Evolutionary conservation across 2,888 invertebrate species (phyloP).

Genomic region (Cephus sareptanus): DNA sequence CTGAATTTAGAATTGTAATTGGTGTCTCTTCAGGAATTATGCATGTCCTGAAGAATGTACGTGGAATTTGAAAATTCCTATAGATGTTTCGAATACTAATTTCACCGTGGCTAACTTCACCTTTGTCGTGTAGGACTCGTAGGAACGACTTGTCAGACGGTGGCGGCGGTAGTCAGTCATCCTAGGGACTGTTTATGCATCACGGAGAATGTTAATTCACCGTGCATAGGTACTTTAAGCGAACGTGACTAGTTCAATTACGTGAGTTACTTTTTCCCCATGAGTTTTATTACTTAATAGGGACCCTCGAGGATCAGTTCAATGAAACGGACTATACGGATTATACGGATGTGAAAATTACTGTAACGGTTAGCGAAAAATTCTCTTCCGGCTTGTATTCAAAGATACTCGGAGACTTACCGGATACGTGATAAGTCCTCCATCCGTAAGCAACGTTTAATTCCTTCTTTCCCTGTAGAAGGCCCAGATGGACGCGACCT

Average conservation of each 20-base stretch:
- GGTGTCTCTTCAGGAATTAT: neutral
- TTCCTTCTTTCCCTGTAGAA: slow-evolving; percentile 87
- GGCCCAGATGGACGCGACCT: slow-evolving; percentile 84
- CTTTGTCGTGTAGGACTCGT: neutral
- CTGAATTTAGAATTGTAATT: neutral
- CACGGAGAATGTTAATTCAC: neutral
- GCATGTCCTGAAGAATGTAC: neutral
- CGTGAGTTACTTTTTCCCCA: neutral
- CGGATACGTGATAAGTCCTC: slow-evolving; percentile 80
- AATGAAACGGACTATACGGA: neutral
- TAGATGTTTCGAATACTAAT: neutral
- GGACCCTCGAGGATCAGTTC: neutral
- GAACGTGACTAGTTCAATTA: neutral
- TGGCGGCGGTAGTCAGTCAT: neutral
- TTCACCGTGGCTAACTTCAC: neutral
- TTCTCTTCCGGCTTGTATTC: neutral
- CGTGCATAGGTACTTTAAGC: neutral
- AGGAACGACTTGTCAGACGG: neutral
- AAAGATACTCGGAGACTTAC: slow-evolving; percentile 67
- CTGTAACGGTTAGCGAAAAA: neutral
- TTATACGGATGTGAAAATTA: neutral
- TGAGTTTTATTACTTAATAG: neutral
- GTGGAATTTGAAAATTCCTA: neutral
- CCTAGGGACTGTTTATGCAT: neutral
- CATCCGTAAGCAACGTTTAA: slow-evolving; percentile 85